Evolutionary conservation across 1,140 invertebrate genomes (phyloP).

Genomic region (Drosophila quadrilineata): DNA sequence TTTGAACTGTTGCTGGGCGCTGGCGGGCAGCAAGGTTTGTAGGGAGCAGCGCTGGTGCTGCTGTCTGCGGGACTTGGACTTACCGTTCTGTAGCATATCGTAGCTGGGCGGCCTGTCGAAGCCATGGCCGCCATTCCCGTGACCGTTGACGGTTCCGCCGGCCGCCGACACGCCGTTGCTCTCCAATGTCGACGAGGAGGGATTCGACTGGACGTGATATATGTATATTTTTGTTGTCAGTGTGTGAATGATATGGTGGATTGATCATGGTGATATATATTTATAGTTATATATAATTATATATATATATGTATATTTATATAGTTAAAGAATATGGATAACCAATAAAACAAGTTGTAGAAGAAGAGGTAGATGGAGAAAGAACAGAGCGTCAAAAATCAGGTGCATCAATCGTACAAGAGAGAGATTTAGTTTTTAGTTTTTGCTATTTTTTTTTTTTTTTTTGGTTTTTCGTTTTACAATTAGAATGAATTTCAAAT

Average conservation of each 20-base stretch:
- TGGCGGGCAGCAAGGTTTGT: conserved; percentile 73
- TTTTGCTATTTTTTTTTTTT: background rate
- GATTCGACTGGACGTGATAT: conserved; percentile 62
- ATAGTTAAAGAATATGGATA: conserved; percentile 53
- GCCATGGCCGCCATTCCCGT: conserved; percentile 45
- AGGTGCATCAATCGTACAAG: conserved; percentile 56
- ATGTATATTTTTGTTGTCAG: conserved; percentile 13
- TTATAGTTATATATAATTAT: background rate
- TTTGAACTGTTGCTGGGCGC: conserved; percentile 72
- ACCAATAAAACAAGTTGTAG: conserved; percentile 63
- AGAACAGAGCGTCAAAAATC: conserved; percentile 64
- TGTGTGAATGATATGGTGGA: conserved; percentile 24
- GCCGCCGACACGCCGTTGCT: conserved; percentile 52
- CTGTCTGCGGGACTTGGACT: conserved; percentile 78
- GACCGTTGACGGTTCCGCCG: conserved; percentile 28
- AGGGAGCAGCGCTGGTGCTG: conserved; percentile 77
- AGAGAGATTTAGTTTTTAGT: conserved; percentile 29
- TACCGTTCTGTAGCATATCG: conserved; percentile 81
- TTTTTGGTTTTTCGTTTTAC: too few relatives aligned
- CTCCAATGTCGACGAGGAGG: conserved; percentile 75
- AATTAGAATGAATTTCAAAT: too few relatives aligned
- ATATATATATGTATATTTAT: background rate
- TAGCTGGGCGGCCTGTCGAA: conserved; percentile 80
- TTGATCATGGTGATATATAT: background rate
- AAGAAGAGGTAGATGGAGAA: conserved; percentile 53